Conservation (phyloP, 2,888 invertebrate species). For the Parasteatoda lunata region DNA sequence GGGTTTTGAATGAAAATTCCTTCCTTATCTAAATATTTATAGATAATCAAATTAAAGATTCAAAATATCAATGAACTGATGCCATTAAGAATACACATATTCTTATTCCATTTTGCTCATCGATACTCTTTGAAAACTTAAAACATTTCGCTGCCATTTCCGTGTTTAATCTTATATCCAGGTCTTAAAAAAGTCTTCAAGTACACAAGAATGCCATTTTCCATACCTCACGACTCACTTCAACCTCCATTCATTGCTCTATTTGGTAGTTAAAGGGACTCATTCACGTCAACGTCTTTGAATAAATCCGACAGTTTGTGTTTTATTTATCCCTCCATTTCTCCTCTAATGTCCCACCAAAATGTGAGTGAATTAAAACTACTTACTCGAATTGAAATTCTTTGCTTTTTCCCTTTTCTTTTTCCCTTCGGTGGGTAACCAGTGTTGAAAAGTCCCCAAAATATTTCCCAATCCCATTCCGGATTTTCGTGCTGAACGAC, state of each 20-base stretch:
- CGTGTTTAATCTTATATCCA: too few species aligned
- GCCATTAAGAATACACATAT: too few species aligned
- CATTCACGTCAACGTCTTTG: background rate
- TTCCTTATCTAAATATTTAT: too few species aligned
- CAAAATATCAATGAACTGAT: too few species aligned
- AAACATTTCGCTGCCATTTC: too few species aligned
- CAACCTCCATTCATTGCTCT: background rate
- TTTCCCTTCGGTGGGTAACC: background rate
- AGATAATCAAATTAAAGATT: too few species aligned
- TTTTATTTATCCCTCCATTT: slow-evolving; percentile 2
- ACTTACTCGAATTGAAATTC: slow-evolving; percentile 5
- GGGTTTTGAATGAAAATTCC: too few species aligned
- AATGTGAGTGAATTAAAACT: slow-evolving; percentile 2
- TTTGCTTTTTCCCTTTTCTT: background rate
- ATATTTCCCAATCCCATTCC: background rate
- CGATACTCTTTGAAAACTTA: too few species aligned
- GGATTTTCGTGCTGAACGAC: background rate
- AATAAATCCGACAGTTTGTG: background rate
- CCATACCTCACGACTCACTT: background rate
- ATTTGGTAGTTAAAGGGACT: background rate
- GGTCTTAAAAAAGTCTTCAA: too few species aligned
- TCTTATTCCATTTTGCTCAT: too few species aligned
- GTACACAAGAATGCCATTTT: background rate
- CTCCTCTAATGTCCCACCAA: background rate
- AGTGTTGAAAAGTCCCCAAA: slow-evolving; percentile 1